Conservation (phyloP, 2,797 vertebrate species). For the Corythornis leucogaster region DNA sequence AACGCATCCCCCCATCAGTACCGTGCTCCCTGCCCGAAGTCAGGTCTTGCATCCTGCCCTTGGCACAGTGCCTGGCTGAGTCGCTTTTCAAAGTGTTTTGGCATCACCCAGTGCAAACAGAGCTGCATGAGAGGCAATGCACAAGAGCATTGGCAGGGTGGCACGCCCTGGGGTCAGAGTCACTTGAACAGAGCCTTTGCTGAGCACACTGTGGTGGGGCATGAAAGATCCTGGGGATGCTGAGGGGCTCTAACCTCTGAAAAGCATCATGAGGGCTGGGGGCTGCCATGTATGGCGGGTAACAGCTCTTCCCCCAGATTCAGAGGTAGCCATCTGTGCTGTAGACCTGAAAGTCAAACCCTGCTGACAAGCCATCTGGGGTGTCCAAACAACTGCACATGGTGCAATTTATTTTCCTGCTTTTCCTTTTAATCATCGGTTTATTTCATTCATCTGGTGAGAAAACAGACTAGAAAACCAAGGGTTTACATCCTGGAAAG, state of each 20-base stretch:
- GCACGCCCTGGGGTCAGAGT: background rate
- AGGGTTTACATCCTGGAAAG: slow-evolving; percentile 13
- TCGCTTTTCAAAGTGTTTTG: background rate
- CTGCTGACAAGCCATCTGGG: slow-evolving; percentile 66
- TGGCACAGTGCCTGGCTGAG: background rate
- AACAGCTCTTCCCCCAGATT: background rate
- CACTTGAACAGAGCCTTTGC: accelerated
- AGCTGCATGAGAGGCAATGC: background rate
- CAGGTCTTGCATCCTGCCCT: background rate
- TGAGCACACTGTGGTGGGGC: background rate
- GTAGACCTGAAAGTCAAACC: slow-evolving; percentile 60
- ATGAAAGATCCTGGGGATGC: accelerated
- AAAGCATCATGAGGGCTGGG: background rate
- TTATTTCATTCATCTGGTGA: slow-evolving; percentile 54
- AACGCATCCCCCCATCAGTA: background rate
- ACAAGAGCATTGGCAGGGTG: accelerated
- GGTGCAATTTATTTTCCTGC: slow-evolving; percentile 64
- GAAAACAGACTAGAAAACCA: slow-evolving; percentile 38
- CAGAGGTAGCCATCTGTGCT: slow-evolving; percentile 60
- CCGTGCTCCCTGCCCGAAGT: background rate
- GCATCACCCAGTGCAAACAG: background rate
- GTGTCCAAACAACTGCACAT: slow-evolving; percentile 55
- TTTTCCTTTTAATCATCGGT: slow-evolving; percentile 63
- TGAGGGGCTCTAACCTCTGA: accelerated
- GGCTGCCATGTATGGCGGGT: background rate